Base-by-base conservation (phyloP, 2,113 vertebrate genomes). In the Saguinus midas region DNA sequence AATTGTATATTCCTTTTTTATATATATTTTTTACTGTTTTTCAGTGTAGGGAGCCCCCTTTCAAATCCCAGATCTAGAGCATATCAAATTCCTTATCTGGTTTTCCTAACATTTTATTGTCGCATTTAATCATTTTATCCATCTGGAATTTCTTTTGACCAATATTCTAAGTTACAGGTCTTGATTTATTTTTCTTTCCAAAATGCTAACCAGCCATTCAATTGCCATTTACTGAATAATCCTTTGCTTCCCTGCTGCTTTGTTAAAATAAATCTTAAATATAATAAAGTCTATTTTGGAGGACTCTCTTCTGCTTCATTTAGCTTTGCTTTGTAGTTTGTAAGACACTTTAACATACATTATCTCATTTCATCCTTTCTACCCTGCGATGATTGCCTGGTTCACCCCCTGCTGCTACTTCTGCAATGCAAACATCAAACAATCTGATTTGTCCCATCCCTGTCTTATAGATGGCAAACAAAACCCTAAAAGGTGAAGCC, bases 191-290 rank as follows among this genome's bases (percentile, higher is more conserved):
- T 96, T 97, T 95, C 55, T 64, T 90, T 85, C 90, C 73, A 80
- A 98, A 97, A 96, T 90, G 85, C 88, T 97, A 95, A 85, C 90
- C 91, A 95, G 87, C 68, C 83, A 83, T 97, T 95, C 93, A 88
- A 79, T 79, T 87, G 50, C 86, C 84, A 66, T 94, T 97, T 97
- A 90, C 90, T 48, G 73, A 95, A 95, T 96, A 97, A 98, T 95
- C 94, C 90, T 97, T 96, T 55, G 58, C 95, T 97, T 97, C 78
- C 94, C 94, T 45, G 88, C 94, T 86, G 95, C 92, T 98, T 97
- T 97, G 97, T 95, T 97, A 96, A 97, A 97, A 98, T 97, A 98
- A 97, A 97, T 97, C 94, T 97, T 95, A 94, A 90, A 83, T 97
- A 96, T 96, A 97, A 97, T 98, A 97, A 97, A 98, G 72, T 96